Evolutionary conservation across 2,888 invertebrate species (phyloP).

Genomic region (Macaria liturata): DNA sequence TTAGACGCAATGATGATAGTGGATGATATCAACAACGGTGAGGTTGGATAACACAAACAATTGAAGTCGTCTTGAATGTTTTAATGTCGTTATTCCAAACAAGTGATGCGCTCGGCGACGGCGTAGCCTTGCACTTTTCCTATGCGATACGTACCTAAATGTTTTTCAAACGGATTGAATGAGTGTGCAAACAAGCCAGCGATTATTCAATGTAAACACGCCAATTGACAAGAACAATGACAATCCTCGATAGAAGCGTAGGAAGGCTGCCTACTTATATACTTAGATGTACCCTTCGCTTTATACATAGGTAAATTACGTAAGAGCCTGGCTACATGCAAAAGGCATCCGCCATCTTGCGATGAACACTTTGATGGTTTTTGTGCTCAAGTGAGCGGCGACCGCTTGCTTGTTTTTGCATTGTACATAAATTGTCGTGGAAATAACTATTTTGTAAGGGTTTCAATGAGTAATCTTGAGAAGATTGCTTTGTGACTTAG

Average conservation of each 20-base stretch:
- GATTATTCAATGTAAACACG: conserved; percentile 65
- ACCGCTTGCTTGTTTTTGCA: conserved; percentile 46
- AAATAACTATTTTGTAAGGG: conserved; percentile 44
- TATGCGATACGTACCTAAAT: conserved; percentile 34
- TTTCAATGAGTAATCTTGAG: conserved; percentile 35
- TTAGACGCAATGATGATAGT: too few relatives aligned
- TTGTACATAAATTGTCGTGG: conserved; percentile 41
- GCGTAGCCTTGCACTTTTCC: conserved; percentile 61
- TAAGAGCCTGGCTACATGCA: conserved; percentile 54
- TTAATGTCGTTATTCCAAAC: too few relatives aligned
- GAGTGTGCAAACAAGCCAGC: conserved; percentile 48
- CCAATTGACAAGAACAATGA: conserved; percentile 69
- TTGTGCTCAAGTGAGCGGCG: conserved; percentile 67
- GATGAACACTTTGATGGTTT: conserved; percentile 65
- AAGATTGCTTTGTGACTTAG: too few relatives aligned
- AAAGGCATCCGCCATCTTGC: conserved; percentile 71
- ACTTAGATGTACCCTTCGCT: conserved; percentile 42
- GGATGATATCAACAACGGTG: too few relatives aligned
- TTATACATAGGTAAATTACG: conserved; percentile 52
- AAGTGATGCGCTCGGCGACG: conserved; percentile 30
- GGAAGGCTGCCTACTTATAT: conserved; percentile 40
- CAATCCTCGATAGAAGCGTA: conserved; percentile 52
- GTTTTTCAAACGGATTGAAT: conserved; percentile 58
- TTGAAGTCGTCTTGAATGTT: too few relatives aligned
- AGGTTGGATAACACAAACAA: too few relatives aligned